Percentiles rank a stretch among this genome's conserved stretches.
Evolutionary conservation across 2,113 vertebrate genomes (phyloP).

Genomic region (Phalacrocorax carbo): DNA sequence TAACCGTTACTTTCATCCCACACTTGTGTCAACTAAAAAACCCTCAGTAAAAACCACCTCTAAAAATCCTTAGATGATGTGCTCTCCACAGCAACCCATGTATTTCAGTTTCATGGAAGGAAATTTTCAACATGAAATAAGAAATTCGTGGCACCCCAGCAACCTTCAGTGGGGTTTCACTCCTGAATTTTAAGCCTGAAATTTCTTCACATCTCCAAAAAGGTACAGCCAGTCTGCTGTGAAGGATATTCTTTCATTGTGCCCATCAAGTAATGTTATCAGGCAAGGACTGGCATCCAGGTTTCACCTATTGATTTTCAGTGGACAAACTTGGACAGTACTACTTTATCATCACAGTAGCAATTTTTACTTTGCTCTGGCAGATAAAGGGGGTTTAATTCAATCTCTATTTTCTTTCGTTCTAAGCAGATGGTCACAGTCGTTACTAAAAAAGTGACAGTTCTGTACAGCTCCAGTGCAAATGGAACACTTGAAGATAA

Average conservation of each 20-base stretch:
- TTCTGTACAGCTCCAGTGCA: background rate
- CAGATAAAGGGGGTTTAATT: background rate
- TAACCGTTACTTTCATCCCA: background rate
- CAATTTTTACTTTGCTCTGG: background rate
- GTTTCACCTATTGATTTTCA: background rate
- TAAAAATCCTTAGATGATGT: background rate
- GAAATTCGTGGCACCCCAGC: background rate
- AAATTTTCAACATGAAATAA: background rate
- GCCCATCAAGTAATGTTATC: background rate
- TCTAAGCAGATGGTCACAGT: background rate
- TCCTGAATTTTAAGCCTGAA: background rate
- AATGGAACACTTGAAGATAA: background rate
- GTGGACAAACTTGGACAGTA: background rate
- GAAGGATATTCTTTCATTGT: background rate
- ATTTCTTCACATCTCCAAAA: background rate
- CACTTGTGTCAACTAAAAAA: background rate
- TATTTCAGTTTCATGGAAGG: background rate
- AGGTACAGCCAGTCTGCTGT: background rate
- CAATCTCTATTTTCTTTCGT: background rate
- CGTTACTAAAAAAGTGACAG: background rate
- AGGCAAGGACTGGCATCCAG: background rate
- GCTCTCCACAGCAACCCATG: background rate
- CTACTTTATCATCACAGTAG: background rate
- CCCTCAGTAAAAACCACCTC: background rate
- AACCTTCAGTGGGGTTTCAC: background rate